Base-by-base conservation (phyloP, 1,140 invertebrate genomes). In the Leptopilina clavipes region DNA sequence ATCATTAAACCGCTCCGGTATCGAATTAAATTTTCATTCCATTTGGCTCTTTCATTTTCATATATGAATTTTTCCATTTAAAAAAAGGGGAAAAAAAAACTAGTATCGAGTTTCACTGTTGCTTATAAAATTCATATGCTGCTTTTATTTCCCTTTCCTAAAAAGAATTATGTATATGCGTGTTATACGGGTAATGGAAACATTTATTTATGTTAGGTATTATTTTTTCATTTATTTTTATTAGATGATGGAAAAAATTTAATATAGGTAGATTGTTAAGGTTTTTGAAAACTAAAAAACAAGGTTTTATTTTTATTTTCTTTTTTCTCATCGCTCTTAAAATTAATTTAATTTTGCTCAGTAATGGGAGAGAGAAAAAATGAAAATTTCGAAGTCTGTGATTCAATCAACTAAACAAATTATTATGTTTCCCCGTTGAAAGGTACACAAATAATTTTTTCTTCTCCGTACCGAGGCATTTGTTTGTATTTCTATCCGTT, bases 331-430 rank as follows among this genome's bases (percentile, higher is more conserved):
- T 40, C 37, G 3, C 37, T 40, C 9, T 9, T 8, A 40, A 40
- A 40, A 40, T 40, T 40, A 40, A 40, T 40, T 40, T 3, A 40
- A 40, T 40, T 40, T 9, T 40, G 37, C 7, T 40, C 5, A 52
- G 17, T 52, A 52, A 52, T 17, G n/a, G 17, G 8, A 52, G n/a
- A n/a, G 8, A 52, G 1, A 6, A 3, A 52, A 52, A 52, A 17
- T 52, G 25, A 31, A 31, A n/a, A 17, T 52, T 17, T 17, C 48
- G 8, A 52, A 52, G 5, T 17, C 17, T 52, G n/a, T 8, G 7
- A 52, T 52, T 52, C 48, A 52, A 52, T 52, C 48, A 52, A 52
- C 45, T 48, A n/a, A 48, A n/a, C 48, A 52, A 40, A 52, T 52
- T 52, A 52, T 17, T 52, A 52, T 17, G n/a, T 17, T 52, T 52